Evolutionary conservation across 2,797 vertebrate species (phyloP).

Genomic region (Cossypha niveicapilla): DNA sequence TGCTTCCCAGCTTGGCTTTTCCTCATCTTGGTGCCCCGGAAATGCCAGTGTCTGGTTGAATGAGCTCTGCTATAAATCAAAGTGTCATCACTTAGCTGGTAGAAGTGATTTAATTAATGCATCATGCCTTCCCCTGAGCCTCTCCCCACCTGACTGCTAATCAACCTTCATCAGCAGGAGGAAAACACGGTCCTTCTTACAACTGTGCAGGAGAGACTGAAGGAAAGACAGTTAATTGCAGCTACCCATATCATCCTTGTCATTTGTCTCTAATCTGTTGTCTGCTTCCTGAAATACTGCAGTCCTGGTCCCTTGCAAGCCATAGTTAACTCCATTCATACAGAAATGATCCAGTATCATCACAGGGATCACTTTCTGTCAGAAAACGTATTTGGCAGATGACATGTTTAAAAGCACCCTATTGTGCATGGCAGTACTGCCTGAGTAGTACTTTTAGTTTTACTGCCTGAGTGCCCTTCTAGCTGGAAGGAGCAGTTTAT

Average conservation of each 20-base stretch:
- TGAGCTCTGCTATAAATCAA: slow-evolving; percentile 77
- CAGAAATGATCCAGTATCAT: slow-evolving; percentile 57
- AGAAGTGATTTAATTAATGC: slow-evolving; percentile 80
- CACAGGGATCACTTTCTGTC: slow-evolving; percentile 51
- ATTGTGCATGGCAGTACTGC: background rate
- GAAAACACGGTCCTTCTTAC: slow-evolving; percentile 20
- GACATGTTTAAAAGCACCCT: background rate
- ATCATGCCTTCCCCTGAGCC: slow-evolving; percentile 66
- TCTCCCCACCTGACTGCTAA: slow-evolving; percentile 77
- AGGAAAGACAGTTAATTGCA: slow-evolving; percentile 63
- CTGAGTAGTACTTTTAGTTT: background rate
- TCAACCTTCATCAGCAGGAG: slow-evolving; percentile 74
- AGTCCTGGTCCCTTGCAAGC: slow-evolving; percentile 25
- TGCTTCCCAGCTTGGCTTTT: slow-evolving; percentile 56
- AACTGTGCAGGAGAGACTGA: slow-evolving; percentile 19
- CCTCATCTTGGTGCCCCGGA: slow-evolving; percentile 60
- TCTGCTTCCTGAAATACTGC: background rate
- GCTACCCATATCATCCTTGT: slow-evolving; percentile 54
- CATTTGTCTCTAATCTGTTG: slow-evolving; percentile 53
- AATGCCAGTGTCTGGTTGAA: slow-evolving; percentile 70
- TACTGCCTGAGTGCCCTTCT: background rate
- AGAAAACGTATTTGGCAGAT: slow-evolving; percentile 8
- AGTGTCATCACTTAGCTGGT: slow-evolving; percentile 77
- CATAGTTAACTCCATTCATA: slow-evolving; percentile 28
- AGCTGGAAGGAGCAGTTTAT: background rate